These are phyloP conservation scores for Rhagologus leucostigma DNA, from an alignment of 2,113 vertebrate species.

Conservation along the genomic window DNA sequence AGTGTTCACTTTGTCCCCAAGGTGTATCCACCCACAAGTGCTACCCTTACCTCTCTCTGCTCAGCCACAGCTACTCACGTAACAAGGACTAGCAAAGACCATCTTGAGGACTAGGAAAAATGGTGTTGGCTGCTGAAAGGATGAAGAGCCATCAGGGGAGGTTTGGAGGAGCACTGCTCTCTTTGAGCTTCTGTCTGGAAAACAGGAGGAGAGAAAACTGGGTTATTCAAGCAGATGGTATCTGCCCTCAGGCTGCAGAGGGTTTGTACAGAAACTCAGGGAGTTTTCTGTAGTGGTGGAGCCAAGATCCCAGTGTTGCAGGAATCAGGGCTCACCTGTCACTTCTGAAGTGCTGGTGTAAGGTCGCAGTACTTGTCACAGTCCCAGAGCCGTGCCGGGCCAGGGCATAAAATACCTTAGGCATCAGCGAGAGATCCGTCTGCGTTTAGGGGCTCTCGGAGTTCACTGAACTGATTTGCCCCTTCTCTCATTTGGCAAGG, in stretches of 20 bases:
- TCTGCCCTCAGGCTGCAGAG: background rate
- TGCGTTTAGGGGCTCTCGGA: background rate
- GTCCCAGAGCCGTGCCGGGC: background rate
- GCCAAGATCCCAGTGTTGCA: background rate
- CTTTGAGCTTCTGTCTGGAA: background rate
- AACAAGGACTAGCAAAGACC: background rate
- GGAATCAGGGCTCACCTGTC: background rate
- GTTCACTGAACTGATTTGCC: constrained; percentile 31
- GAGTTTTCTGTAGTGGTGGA: background rate
- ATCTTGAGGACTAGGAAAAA: background rate
- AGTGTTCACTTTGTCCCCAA: background rate
- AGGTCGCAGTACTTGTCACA: background rate
- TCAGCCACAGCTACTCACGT: background rate
- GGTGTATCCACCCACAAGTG: accelerated
- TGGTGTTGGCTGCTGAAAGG: background rate
- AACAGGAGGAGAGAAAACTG: background rate
- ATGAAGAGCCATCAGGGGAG: background rate
- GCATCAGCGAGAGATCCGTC: background rate
- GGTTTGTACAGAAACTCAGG: background rate
- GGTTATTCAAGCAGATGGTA: background rate
- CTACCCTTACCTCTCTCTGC: background rate
- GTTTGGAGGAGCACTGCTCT: background rate
- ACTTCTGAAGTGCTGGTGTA: background rate
- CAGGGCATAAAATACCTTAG: background rate
- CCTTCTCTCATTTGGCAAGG: constrained; percentile 1